Base-by-base conservation (phyloP, 1,140 invertebrate genomes). In the Sarcophaga peregrina region DNA sequence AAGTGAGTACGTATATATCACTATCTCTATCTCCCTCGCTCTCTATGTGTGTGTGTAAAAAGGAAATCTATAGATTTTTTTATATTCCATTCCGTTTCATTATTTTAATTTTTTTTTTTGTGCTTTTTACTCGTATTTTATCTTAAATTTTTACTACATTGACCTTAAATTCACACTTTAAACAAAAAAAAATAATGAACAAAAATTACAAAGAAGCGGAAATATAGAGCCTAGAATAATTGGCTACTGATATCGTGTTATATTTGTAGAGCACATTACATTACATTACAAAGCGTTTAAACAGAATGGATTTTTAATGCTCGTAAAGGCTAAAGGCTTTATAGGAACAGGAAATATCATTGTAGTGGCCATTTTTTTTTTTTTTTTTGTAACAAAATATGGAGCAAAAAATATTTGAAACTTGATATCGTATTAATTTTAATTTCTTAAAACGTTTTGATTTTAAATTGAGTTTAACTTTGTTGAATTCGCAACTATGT, bases 121-220 rank as follows among this genome's bases (percentile, higher is more conserved):
- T 45, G 45, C 20, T 1, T 10, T 54, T 54, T 54, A 5, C 50
- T 74, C 25, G 45, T 45, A 45, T 74, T 74, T 37, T 52, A 78
- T 78, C 48, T 78, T 78, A 78, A 78, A 78, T 78, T 78, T 78
- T 78, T 78, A 47, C 75, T 78, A 78, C 75, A 78, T 78, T 78
- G 75, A 50, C 75, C 75, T 78, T 78, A 78, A 78, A 78, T 78
- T 72, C 25, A 37, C 25, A 37, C 25, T 72, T 72, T 72, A 25
- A 72, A 72, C 37, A 25, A 25, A 72, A 72, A 25, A 17, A 17
- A 72, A 72, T 8, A 0, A 54, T 3, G 5, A 54, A 54, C 1
- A 3, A 54, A 25, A 72, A 25, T 11, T 13, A 25, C 17, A 72
- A 72, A 20, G 20, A 68, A 68, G 15, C 1, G 15, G 58, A 68